Evolutionary conservation across 2,113 vertebrate species (phyloP), one percentile per base, ranked within the genome.

Genomic region (Petrocephalus zakoni): DNA sequence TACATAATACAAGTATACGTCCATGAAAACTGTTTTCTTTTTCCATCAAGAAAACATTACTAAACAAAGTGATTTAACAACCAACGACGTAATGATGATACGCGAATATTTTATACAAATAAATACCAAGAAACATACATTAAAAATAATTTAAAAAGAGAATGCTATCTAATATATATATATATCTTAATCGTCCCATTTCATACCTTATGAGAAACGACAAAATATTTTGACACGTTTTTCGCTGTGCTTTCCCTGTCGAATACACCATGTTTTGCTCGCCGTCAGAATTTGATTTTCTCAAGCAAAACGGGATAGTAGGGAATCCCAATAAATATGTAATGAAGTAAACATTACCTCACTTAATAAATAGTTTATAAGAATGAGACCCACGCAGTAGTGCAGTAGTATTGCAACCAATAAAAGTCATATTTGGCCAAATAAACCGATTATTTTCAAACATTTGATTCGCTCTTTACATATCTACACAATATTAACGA

Each of bases 241-340:
- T 94, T 91, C 89, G 91, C 92, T 93, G 93, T 92, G 89, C 87
- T 92, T 92, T 92, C 91, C 92, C 91, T 92, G 93, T 91, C 92
- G 87, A 90, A 91, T 91, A 92, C 92, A 92, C 93, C 92, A 94
- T 91, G 92, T 91, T 93, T 90, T 91, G 93, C 92, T 93, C 90
- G 92, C 93, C 94, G 93, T 95, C 92, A 93, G 90, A 94, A 94
- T 94, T 93, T 91, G 94, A 95, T 95, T 95, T 95, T 95, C 94
- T 95, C 93, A 93, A 93, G 93, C 92, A 94, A 94, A 94, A 94
- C 84, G 93, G 90, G 93, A 93, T 90, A 58, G 90, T 89, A 91
- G 94, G 97, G 97, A 96, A 97, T 97, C 97, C 97, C 96, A 96
- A 98, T 98, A 98, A 99, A 97, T 98, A 98, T 97, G 96, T 97